Percentiles rank a stretch among this genome's conserved stretches.
Evolutionary conservation across 2,113 vertebrate species (phyloP).

Genomic region (Sinosuthora webbiana): DNA sequence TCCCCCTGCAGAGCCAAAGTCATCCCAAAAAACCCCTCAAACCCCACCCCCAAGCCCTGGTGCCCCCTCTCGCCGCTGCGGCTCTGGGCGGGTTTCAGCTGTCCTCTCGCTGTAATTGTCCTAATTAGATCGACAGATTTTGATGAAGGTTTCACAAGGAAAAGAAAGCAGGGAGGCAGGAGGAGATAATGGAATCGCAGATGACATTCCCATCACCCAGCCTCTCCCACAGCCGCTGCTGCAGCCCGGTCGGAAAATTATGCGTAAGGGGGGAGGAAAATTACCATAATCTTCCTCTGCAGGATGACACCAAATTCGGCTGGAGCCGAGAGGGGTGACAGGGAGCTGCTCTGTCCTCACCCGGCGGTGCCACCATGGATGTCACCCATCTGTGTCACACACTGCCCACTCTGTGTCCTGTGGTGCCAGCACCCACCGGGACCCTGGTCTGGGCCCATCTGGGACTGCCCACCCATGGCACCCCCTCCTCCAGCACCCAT

Average conservation of each 20-base stretch:
- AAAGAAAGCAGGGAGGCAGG: slow-evolving; percentile 43
- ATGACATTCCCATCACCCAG: slow-evolving; percentile 75
- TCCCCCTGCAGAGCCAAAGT: background rate
- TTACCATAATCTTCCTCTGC: slow-evolving; percentile 28
- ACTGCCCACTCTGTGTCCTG: fast-evolving
- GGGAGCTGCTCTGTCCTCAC: background rate
- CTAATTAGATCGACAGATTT: slow-evolving; percentile 76
- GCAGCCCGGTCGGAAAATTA: slow-evolving; percentile 36
- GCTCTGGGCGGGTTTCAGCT: slow-evolving; percentile 14
- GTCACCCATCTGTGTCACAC: fast-evolving
- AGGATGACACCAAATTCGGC: background rate
- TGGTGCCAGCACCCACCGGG: fast-evolving
- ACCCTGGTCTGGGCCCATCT: no score
- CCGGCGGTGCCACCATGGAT: fast-evolving
- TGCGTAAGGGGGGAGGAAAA: background rate
- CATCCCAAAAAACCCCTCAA: background rate
- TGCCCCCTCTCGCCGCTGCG: background rate
- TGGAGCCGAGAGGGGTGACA: background rate
- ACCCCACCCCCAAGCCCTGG: fast-evolving
- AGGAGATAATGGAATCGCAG: slow-evolving; percentile 75
- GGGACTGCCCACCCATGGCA: background rate
- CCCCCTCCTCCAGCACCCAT: background rate
- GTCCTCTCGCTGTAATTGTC: slow-evolving; percentile 70
- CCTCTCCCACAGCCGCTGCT: slow-evolving; percentile 53
- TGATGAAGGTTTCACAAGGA: slow-evolving; percentile 73